Evolutionary conservation across 2,113 vertebrate genomes (phyloP), one percentile per base, ranked within the genome.

Genomic region (Conger conger): DNA sequence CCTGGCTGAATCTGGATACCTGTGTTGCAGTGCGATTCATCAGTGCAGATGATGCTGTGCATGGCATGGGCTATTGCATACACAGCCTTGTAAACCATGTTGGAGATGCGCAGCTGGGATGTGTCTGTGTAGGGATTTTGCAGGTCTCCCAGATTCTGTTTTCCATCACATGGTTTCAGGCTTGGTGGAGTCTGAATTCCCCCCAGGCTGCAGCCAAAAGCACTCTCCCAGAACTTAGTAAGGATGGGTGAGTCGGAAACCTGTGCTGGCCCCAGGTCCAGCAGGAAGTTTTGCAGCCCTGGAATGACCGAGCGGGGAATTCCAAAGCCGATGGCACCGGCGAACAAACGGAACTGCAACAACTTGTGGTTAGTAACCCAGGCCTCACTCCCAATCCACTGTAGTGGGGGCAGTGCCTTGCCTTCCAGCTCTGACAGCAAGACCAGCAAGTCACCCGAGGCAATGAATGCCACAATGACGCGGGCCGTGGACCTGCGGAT

Each of bases 41-140:
- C 42, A 33, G 88, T 83, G 86, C 92, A 94, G 15, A 89, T 76
- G 4, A 89, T 33, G 57, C 79, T 86, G 40, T 94, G 91, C 42
- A 94, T 86, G 7, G 93, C 92, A 76, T 95, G 89, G 33, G 92
- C 94, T 76, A 94, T 90, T 35, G 94, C 92, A 84, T 94, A 93
- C 8, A 91, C 91, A 23, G 94, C 94, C 87, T 95, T 94, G 79
- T 94, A 94, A 33, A 93, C 93, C 91, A 94, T 93, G 89, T 95
- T 92, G 37, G 91, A 88, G 38, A 93, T 81, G n/a, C 94, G 83
- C 15, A 94, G 85, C 85, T 94, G 91, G 45, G 93, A 93, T 0
- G 93, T 93, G 86, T 95, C 94, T 9, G 87, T 92, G 81, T 94
- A 95, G 0, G 88, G 84, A 73, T 36, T 93, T 73, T 90, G 86